Conservation (phyloP, 2,113 vertebrate genomes). For the Tachysurus vachellii region DNA sequence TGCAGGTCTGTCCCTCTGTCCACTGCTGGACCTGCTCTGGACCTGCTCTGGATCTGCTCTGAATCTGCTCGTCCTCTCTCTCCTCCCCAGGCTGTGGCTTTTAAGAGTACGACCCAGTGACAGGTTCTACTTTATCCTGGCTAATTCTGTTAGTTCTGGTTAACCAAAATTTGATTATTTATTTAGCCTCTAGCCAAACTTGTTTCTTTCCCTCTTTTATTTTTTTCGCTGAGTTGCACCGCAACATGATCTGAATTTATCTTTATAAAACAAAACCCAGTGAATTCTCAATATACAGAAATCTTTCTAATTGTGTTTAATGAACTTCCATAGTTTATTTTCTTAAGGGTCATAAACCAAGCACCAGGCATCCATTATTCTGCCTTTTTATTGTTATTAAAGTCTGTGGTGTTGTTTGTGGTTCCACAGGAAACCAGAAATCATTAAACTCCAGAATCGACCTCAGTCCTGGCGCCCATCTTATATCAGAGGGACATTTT, state of each 20-base stretch:
- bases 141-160: slow-evolving; percentile 87
- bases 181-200: slow-evolving; percentile 73
- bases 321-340: background rate
- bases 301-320: background rate
- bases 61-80: slow-evolving; percentile 43
- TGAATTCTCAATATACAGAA: background rate
- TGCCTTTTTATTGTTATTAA: slow-evolving; percentile 4
- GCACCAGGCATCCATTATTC: background rate
- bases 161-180: slow-evolving; percentile 84
- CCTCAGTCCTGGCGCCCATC: background rate
- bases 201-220: slow-evolving; percentile 66
- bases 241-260: background rate
- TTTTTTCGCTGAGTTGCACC: slow-evolving; percentile 66
- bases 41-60: slow-evolving; percentile 51
- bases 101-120: slow-evolving; percentile 68
- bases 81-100: slow-evolving; percentile 55
- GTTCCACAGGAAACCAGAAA: background rate
- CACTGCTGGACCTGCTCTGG: slow-evolving; percentile 58
- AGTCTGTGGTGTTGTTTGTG: background rate
- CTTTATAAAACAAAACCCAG: background rate
- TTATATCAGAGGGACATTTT: background rate
- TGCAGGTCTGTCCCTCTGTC: background rate
- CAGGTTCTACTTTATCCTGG: slow-evolving; percentile 58
- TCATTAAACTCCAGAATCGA: background rate
- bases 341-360: background rate